Base-by-base conservation (phyloP, 2,797 vertebrate genomes). In the Neomorphus geoffroyi region DNA sequence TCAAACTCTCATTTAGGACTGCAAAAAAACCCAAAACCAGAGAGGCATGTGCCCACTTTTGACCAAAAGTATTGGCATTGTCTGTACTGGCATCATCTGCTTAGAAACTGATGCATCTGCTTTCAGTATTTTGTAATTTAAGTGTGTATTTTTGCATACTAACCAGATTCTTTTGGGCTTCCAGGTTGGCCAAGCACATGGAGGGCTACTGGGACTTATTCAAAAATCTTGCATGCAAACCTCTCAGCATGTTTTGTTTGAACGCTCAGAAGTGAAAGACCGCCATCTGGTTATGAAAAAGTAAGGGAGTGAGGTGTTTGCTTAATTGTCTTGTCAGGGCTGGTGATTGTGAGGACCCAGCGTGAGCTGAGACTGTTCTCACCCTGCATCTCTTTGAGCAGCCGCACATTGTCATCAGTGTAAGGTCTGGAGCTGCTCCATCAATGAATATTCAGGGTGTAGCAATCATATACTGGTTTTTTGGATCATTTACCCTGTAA, bases 181-280 rank as follows among this genome's bases (percentile, higher is more conserved):
- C 39, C 93, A 99, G 99, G 98, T 99, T 95, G 98, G 98, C 80
- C 98, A 99, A 94, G 88, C 98, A 62, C 98, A 99, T 1, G 98
- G 98, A 19, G 98, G 99, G 9, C 92, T 99, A 88, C 48, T 99
- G 96, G 98, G 99, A 77, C 95, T 99, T 92, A 97, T 99, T 26
- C 98, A 98, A 94, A 98, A 98, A 96, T 98, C 98, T 11, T 98
- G 98, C 97, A 97, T 98, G 86, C 97, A 88, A 93, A 98, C 98
- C 8, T 97, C 96, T 92, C 98, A 98, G 67, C 98, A 99, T 21
- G 98, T 99, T 41, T 98, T 98, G 97, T 99, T 99, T 86, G 98
- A 99, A 95, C 98, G 98, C 90, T 98, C 98, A 0, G 98, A 99
- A 97, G 98, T 98, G 97, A 98, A 98, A 92, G 98, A 99, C 93